phyloP scores from a whole-genome alignment of 2,797 vertebrate genomes.

The Gymnodraco acuticeps region DNA sequence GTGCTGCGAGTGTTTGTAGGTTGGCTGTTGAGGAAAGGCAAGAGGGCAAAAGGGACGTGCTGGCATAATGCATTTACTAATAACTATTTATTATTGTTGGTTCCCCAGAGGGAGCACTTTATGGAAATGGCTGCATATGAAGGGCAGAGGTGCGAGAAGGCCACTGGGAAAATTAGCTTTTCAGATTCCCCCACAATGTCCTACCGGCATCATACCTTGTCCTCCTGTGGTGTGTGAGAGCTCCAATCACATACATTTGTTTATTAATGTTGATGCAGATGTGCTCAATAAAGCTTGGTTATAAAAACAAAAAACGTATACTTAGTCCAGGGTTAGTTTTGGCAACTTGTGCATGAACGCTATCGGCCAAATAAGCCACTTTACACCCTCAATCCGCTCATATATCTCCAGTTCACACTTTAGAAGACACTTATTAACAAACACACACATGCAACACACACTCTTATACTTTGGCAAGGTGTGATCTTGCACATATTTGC shows the following conservation, averaged over 20 bases:
- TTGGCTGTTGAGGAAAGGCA: constrained; percentile 74
- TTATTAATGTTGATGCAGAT: constrained; percentile 53
- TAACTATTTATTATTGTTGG: constrained; percentile 86
- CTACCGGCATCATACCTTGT: constrained; percentile 51
- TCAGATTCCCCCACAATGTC: constrained; percentile 73
- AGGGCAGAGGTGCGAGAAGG: constrained; percentile 74
- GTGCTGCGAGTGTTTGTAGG: constrained; percentile 73
- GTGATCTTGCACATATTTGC: constrained; percentile 75
- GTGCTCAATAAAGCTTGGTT: constrained; percentile 34
- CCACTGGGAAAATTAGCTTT: constrained; percentile 79
- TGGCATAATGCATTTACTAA: constrained; percentile 86
- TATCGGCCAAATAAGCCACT: constrained; percentile 31
- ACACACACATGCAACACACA: constrained; percentile 33
- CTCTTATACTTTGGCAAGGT: constrained; percentile 66
- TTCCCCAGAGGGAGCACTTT: constrained; percentile 81
- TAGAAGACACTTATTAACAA: constrained; percentile 82
- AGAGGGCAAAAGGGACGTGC: constrained; percentile 78
- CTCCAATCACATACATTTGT: constrained; percentile 40
- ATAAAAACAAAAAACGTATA: constrained; percentile 30
- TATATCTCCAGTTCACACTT: constrained; percentile 87
- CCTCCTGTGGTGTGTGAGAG: constrained; percentile 40
- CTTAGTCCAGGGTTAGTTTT: constrained; percentile 18
- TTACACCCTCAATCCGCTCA: constrained; percentile 64
- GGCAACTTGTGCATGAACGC: constrained; percentile 12
- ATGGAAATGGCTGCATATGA: constrained; percentile 81